These are phyloP conservation scores for Daubentonia madagascariensis DNA, from an alignment of 2,113 vertebrate species.

Conservation along the genomic window DNA sequence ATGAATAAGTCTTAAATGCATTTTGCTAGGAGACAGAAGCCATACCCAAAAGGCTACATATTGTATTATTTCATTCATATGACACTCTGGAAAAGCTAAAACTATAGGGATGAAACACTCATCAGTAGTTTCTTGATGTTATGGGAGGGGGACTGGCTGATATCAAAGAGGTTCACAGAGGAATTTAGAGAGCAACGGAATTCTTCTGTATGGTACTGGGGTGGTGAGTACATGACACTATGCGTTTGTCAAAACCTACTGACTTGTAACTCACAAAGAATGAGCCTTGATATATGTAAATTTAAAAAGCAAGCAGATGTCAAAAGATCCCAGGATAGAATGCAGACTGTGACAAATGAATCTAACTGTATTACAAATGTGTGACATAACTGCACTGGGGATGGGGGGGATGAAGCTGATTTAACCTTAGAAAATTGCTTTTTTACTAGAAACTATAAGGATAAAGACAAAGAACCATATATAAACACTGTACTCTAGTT, in stretches of 20 bases:
- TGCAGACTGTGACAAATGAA: background rate
- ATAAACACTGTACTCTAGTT: background rate
- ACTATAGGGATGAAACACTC: background rate
- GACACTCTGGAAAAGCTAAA: background rate
- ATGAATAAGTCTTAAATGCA: background rate
- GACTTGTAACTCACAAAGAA: background rate
- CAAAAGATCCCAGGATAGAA: background rate
- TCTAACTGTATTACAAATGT: background rate
- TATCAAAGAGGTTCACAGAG: background rate
- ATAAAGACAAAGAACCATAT: background rate
- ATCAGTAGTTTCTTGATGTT: background rate
- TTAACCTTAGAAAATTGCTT: constrained; percentile 27
- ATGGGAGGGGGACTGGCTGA: background rate
- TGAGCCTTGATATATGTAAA: background rate
- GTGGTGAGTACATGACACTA: background rate
- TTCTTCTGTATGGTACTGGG: background rate
- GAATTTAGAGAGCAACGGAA: constrained; percentile 7
- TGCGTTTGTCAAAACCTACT: background rate
- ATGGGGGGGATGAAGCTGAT: background rate
- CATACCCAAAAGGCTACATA: background rate
- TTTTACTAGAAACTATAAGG: constrained; percentile 28
- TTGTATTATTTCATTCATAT: constrained; percentile 2
- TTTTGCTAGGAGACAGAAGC: constrained; percentile 25
- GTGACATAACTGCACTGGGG: background rate
- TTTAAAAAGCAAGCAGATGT: constrained; percentile 27